Evolutionary conservation across 2,797 vertebrate species (phyloP).

Genomic region (Eulemur mongoz): DNA sequence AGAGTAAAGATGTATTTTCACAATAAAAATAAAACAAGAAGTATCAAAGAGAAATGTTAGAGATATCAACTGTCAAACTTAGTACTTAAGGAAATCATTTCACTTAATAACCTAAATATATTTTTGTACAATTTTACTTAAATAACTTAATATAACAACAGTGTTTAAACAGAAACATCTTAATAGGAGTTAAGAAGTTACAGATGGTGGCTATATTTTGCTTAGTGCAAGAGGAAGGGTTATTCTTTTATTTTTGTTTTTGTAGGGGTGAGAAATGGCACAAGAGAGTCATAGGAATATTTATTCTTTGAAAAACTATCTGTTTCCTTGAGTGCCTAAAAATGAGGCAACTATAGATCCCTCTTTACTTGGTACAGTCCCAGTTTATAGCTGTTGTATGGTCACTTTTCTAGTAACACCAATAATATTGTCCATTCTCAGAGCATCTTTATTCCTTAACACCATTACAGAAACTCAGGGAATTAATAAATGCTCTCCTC

Average conservation of each 20-base stretch:
- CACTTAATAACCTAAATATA: too few species aligned
- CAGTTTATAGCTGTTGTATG: background rate
- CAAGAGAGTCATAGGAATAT: background rate
- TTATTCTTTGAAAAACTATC: background rate
- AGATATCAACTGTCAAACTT: too few species aligned
- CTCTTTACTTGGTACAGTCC: background rate
- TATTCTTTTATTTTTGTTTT: background rate
- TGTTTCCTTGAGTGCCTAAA: background rate
- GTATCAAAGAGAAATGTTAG: too few species aligned
- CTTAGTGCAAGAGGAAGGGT: background rate
- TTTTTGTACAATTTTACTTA: background rate
- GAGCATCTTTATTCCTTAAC: background rate
- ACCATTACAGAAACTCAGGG: background rate
- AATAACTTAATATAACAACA: background rate
- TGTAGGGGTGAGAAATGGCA: background rate
- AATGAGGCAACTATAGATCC: background rate
- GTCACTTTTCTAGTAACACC: background rate
- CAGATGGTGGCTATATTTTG: background rate
- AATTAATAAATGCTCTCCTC: background rate
- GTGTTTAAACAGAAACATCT: background rate
- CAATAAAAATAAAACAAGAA: too few species aligned
- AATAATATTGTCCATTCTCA: background rate
- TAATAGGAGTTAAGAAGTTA: background rate
- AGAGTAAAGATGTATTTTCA: too few species aligned
- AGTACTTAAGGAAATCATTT: too few species aligned